These are phyloP conservation scores for Mycogona germanica DNA, from an alignment of 2,888 invertebrate genomes.

Conservation along the genomic window DNA sequence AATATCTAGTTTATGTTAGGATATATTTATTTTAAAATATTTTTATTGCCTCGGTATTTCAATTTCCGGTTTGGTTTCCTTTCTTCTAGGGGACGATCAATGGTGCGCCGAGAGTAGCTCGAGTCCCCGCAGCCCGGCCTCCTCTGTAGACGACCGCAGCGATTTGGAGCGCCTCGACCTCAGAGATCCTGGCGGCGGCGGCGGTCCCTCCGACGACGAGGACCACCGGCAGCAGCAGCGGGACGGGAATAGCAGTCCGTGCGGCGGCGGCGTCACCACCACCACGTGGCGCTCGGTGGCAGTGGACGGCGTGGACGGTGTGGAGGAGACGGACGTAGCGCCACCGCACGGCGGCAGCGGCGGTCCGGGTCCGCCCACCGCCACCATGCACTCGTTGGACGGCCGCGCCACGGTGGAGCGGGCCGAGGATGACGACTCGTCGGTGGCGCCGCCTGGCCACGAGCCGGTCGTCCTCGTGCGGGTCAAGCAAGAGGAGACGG, in stretches of 20 bases:
- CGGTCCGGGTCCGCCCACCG: not conserved
- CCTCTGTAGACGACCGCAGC: conserved; percentile 1
- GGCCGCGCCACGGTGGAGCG: not conserved
- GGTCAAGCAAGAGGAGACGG: too few relatives aligned
- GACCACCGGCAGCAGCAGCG: not conserved
- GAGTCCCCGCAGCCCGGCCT: not conserved
- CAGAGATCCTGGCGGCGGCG: conserved; percentile 12
- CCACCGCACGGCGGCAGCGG: too few relatives aligned
- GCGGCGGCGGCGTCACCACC: not conserved
- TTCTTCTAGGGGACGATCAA: conserved; percentile 6
- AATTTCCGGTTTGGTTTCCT: not conserved
- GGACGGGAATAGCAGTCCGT: not conserved
- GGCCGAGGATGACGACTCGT: not conserved
- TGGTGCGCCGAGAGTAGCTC: conserved; percentile 6
- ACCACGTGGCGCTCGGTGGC: too few relatives aligned
- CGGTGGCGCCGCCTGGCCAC: not conserved
- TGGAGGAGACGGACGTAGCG: not conserved
- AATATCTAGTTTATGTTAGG: too few relatives aligned
- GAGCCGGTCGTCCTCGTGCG: not conserved
- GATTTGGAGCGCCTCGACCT: conserved; percentile 12
- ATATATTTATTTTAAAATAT: too few relatives aligned
- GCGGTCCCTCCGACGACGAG: not conserved
- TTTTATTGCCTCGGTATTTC: too few relatives aligned
- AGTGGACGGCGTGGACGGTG: not conserved
- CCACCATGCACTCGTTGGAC: not conserved